phyloP scores from a whole-genome alignment of 2,113 vertebrate species.

The Sus scrofa region T2T-Sscrofa CM000825.6:61023501-61024000 shows the following conservation, averaged over 20 bases:
- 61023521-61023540: background rate
- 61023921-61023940: background rate
- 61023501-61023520: background rate
- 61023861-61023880: background rate
- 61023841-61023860: background rate
- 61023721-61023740: constrained; percentile 60
- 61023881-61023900: background rate
- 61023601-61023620: background rate
- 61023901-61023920: background rate
- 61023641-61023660: background rate
- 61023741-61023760: constrained; percentile 2
- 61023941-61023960: accelerated
- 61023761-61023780: constrained; percentile 54
- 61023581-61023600: background rate
- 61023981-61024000: constrained; percentile 65
- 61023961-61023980: background rate
- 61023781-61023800: background rate
- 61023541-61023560: background rate
- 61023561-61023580: background rate
- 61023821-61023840: background rate
- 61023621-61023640: background rate
- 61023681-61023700: constrained; percentile 17
- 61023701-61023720: constrained; percentile 69
- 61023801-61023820: background rate
- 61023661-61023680: background rate